phyloP scores from a whole-genome alignment of 2,113 vertebrate species.

The Pipra filicauda region DNA sequence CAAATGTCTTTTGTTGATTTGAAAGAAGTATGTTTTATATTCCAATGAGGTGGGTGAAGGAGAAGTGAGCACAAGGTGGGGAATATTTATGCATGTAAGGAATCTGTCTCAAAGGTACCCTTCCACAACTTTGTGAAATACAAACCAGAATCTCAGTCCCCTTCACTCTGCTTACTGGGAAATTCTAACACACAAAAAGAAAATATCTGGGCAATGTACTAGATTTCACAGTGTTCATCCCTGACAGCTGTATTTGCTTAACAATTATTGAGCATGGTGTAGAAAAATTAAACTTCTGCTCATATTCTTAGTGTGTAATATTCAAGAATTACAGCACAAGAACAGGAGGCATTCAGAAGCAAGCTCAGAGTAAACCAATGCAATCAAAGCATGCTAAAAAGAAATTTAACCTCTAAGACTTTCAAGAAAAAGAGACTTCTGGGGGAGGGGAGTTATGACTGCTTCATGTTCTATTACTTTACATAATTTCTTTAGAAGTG shows the following conservation, averaged over 20 bases:
- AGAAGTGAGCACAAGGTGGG: constrained; percentile 14
- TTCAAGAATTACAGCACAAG: background rate
- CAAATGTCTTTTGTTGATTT: constrained; percentile 47
- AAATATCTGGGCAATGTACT: constrained; percentile 1
- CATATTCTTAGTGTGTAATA: background rate
- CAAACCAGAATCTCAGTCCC: background rate
- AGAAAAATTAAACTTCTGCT: constrained; percentile 5
- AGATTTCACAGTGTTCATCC: background rate
- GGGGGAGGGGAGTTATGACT: background rate
- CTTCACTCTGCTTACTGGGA: background rate
- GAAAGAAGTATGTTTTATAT: constrained; percentile 50
- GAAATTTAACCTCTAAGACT: background rate
- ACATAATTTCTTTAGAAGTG: background rate
- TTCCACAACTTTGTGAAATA: background rate
- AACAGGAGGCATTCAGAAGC: background rate
- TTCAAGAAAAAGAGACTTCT: background rate
- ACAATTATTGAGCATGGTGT: background rate
- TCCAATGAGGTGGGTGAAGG: constrained; percentile 8
- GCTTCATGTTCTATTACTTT: background rate
- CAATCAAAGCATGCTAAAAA: background rate
- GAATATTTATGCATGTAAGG: constrained; percentile 41
- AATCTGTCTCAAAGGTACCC: constrained; percentile 30
- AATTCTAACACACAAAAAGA: background rate
- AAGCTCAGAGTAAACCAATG: background rate
- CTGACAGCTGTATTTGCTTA: constrained; percentile 14